Evolutionary conservation across 2,113 vertebrate species (phyloP).

Genomic region (Aythya baeri): DNA sequence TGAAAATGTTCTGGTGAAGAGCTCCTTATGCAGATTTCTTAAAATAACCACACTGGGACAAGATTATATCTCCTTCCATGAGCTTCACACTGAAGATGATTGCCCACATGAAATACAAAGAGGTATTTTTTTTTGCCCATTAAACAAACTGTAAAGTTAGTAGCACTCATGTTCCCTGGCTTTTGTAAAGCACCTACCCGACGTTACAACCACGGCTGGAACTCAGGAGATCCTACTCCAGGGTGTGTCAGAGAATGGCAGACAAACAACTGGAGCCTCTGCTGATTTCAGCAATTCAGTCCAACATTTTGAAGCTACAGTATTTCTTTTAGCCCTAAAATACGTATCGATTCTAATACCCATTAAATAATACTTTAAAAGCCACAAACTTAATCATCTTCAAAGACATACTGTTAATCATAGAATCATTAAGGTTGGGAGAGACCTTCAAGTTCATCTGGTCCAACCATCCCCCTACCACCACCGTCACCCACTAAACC

Average conservation of each 20-base stretch:
- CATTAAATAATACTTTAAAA: neutral
- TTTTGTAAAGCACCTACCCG: neutral
- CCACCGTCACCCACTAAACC: too few relatives aligned
- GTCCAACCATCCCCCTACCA: too few relatives aligned
- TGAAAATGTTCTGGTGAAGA: neutral
- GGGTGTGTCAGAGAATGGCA: neutral
- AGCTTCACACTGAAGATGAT: neutral
- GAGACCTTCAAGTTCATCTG: too few relatives aligned
- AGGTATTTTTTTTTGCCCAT: neutral
- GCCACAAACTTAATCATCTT: neutral
- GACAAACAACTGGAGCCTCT: neutral
- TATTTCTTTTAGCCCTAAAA: neutral
- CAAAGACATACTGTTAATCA: neutral
- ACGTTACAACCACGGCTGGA: neutral
- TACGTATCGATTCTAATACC: fast-evolving
- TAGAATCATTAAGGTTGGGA: too few relatives aligned
- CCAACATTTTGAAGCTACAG: neutral
- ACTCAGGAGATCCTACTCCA: neutral
- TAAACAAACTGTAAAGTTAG: neutral
- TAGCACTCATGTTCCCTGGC: neutral
- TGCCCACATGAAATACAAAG: neutral
- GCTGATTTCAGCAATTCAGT: neutral
- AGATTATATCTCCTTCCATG: neutral
- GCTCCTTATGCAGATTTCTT: neutral
- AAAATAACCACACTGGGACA: neutral